phyloP scores from a whole-genome alignment of 2,888 invertebrate genomes.

The Hypsopygia costalis region DNA sequence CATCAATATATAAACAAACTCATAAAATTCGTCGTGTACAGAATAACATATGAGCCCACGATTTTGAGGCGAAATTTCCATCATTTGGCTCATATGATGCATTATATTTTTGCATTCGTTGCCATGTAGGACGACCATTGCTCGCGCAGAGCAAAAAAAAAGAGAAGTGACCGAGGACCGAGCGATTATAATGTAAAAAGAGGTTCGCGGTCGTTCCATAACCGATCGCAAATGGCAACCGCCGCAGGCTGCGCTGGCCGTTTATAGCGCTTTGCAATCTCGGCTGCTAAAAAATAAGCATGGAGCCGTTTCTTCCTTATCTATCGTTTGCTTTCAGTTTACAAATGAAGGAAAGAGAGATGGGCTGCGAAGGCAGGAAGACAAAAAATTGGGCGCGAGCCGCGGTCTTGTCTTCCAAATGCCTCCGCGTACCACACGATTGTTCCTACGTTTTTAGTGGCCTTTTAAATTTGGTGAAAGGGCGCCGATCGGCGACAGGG shows the following conservation, averaged over 20 bases:
- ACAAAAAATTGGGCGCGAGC: conserved; percentile 27
- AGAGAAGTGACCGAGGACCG: conserved; percentile 59
- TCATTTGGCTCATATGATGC: conserved; percentile 26
- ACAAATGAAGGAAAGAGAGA: conserved; percentile 47
- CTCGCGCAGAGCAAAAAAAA: conserved; percentile 48
- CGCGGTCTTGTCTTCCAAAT: conserved; percentile 48
- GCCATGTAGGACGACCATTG: conserved; percentile 48
- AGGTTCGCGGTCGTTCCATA: conserved; percentile 75
- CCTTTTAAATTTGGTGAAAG: conserved; percentile 17
- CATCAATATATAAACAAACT: no score
- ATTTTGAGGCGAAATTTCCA: conserved; percentile 15
- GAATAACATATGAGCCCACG: conserved; percentile 14
- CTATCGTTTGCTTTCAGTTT: conserved; percentile 49
- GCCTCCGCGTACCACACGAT: conserved; percentile 50
- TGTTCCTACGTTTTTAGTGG: conserved; percentile 34
- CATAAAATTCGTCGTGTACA: no score
- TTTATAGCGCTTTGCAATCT: conserved; percentile 75
- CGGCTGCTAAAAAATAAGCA: conserved; percentile 67
- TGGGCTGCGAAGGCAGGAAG: conserved; percentile 36
- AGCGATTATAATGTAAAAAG: conserved; percentile 78
- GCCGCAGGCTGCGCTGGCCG: conserved; percentile 68
- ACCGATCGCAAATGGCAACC: conserved; percentile 78
- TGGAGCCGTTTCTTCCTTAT: conserved; percentile 62
- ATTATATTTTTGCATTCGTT: conserved; percentile 45
- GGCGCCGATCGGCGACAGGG: conserved; percentile 4